Percentiles rank a stretch among this genome's conserved stretches.
Conservation (phyloP, 2,888 invertebrate species). For the Pterostichus niger region DNA sequence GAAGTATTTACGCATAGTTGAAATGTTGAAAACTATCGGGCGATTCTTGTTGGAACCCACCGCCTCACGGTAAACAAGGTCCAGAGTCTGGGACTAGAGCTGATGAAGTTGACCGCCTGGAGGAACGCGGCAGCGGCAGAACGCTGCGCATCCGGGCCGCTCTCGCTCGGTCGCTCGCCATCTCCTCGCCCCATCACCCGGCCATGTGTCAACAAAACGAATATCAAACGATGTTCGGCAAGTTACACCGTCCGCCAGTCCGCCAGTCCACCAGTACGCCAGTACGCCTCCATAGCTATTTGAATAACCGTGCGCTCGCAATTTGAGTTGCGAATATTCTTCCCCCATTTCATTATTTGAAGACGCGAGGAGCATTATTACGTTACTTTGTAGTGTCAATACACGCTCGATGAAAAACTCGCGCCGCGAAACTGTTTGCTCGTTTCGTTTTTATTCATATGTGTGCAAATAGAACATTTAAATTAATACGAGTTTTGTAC, state of each 20-base stretch:
- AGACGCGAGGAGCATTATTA: constrained; percentile 53
- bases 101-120: constrained; percentile 66
- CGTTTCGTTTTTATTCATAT: constrained; percentile 55
- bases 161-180: background rate
- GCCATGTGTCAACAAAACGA: constrained; percentile 63
- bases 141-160: constrained; percentile 54
- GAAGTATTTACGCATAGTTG: constrained; percentile 25
- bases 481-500: constrained; percentile 53
- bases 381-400: constrained; percentile 63
- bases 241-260: constrained; percentile 34
- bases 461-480: constrained; percentile 56
- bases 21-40: constrained; percentile 24
- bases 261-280: constrained; percentile 16
- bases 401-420: constrained; percentile 46
- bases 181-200: background rate
- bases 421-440: constrained; percentile 31
- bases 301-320: constrained; percentile 41
- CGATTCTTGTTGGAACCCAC: background rate
- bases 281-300: background rate
- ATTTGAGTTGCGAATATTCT: constrained; percentile 58
- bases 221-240: constrained; percentile 65
- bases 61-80: constrained; percentile 57
- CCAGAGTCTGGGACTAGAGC: constrained; percentile 20
- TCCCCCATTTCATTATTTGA: constrained; percentile 57
- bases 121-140: constrained; percentile 26